Evolutionary conservation across 2,797 vertebrate genomes (phyloP).

Genomic region (Podarcis siculus): DNA sequence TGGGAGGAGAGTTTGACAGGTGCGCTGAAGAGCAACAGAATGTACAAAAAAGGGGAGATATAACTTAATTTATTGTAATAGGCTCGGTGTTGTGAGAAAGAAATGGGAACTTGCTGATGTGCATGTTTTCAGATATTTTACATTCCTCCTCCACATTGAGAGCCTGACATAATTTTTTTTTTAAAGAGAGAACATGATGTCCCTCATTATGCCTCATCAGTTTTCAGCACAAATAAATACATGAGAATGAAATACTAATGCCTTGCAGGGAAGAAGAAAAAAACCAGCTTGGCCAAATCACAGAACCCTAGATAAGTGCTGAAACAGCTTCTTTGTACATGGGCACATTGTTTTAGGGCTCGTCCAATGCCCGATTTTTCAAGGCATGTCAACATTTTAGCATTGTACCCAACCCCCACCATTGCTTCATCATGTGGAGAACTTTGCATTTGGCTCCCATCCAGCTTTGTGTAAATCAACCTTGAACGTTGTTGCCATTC

Average conservation of each 20-base stretch:
- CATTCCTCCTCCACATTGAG: not conserved
- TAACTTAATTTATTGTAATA: not conserved
- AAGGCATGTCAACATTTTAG: not conserved
- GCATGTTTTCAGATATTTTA: constrained; percentile 12
- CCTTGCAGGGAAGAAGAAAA: not conserved
- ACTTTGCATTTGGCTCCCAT: not conserved
- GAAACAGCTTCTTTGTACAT: not conserved
- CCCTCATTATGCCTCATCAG: constrained; percentile 11
- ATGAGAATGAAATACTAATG: not conserved
- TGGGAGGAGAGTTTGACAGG: not conserved
- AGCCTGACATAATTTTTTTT: not conserved
- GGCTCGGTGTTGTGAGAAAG: not conserved
- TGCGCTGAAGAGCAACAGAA: not conserved
- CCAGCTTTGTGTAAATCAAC: not conserved
- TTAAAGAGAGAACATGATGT: constrained; percentile 16
- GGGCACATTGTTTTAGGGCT: not conserved
- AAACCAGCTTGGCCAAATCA: not conserved
- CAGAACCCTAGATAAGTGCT: not conserved
- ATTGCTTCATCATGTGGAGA: not conserved
- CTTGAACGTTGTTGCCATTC: not conserved
- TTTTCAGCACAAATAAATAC: constrained; percentile 11
- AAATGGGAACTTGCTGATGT: not conserved
- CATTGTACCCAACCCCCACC: not conserved
- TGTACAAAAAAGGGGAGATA: no score
- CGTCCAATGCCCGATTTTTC: not conserved